Evolutionary conservation across 2,797 vertebrate genomes (phyloP), one percentile per base, ranked within the genome.

Genomic region (Catostomus latipinnis): DNA sequence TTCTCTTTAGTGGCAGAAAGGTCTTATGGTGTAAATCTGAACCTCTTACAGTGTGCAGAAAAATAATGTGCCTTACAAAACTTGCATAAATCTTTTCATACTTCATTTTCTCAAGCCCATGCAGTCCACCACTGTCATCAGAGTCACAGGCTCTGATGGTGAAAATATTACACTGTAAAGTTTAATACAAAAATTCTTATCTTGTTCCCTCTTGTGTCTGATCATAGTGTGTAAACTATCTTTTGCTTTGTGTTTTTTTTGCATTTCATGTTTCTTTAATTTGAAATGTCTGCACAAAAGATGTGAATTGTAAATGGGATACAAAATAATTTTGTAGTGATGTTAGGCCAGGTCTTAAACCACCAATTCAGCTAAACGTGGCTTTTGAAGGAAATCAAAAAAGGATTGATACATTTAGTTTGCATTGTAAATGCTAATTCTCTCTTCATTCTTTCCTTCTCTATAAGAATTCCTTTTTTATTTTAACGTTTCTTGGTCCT

Each of bases 11-110:
- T 86, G 80, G 81, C 81, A 84, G 87, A 88, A 94, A 80, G 82
- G 90, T 56, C 18, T 45, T 8, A 71, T 86, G 74, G 75, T 82
- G 86, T 83, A 87, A 86, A 88, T 90, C 89, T 86, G 88, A 90
- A 90, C 88, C 86, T 87, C 89, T 90, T 90, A 73, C 89, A 86
- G 91, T 95, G 93, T 93, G 93, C 95, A 93, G 90, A 95, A 90
- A 83, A 89, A 86, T 90, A 91, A 94, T 91, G 97, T 99, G 97
- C 97, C 97, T 99, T 98, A 98, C 94, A 88, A 84, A 88, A 90
- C 88, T 84, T 89, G 83, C 89, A 90, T 84, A 67, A 88, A 82
- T 85, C 88, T 81, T 87, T 87, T 85, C 87, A 86, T 87, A 58
- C 34, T 83, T 70, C 79, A 84, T 68, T 34, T 34, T 34, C 34